These are phyloP conservation scores for Trichonephila inaurata DNA, from an alignment of 1,140 invertebrate genomes.

Conservation along the genomic window DNA sequence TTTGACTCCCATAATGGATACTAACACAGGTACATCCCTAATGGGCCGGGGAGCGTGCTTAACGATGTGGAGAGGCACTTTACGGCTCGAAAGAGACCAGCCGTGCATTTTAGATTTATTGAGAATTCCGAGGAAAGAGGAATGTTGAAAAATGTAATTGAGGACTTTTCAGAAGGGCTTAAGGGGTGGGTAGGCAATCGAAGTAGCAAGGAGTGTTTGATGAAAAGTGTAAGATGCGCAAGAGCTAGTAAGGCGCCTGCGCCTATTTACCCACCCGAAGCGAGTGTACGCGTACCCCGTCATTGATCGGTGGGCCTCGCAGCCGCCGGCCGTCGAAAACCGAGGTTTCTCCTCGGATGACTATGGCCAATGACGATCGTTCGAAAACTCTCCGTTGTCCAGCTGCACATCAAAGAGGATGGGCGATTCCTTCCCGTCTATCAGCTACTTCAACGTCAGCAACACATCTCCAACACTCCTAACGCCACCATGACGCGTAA, in stretches of 20 bases:
- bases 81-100: neutral
- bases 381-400: slow-evolving; percentile 74
- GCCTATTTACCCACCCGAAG: slow-evolving; percentile 55
- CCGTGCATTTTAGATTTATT: slow-evolving; percentile 16
- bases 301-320: slow-evolving; percentile 51
- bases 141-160: slow-evolving; percentile 40
- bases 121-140: neutral
- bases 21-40: neutral
- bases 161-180: neutral
- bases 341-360: slow-evolving; percentile 44
- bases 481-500: slow-evolving; percentile 75
- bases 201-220: slow-evolving; percentile 41
- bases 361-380: slow-evolving; percentile 76
- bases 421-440: slow-evolving; percentile 74
- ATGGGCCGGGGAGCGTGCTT: neutral
- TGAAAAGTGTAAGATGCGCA: slow-evolving; percentile 45
- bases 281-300: slow-evolving; percentile 46
- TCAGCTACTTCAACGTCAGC: slow-evolving; percentile 66
- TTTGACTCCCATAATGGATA: slow-evolving; percentile 22
- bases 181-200: neutral
- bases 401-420: slow-evolving; percentile 76
- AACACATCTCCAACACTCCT: neutral
- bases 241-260: slow-evolving; percentile 47
- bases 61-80: slow-evolving; percentile 5
- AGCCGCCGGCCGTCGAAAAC: slow-evolving; percentile 55